Evolutionary conservation across 2,113 vertebrate species (phyloP).

Genomic region (Nothoprocta pentlandii): DNA sequence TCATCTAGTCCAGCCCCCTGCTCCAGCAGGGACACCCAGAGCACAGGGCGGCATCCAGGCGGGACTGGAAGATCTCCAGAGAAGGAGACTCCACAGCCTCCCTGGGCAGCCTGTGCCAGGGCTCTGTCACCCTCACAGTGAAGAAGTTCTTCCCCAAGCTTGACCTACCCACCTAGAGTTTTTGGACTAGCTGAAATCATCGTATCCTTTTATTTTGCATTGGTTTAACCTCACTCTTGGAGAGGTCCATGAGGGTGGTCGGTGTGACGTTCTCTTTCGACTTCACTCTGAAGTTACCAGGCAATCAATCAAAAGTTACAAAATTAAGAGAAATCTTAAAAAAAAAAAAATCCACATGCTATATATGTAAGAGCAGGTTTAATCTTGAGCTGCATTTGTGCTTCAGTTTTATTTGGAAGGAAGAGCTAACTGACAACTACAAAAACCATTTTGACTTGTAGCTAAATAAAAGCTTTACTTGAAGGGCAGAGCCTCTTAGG

Average conservation of each 20-base stretch:
- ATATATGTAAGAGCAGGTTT: background rate
- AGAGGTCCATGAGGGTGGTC: background rate
- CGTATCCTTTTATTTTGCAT: background rate
- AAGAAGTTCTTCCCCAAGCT: background rate
- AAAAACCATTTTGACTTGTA: background rate
- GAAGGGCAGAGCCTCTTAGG: background rate
- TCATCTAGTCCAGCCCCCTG: no score
- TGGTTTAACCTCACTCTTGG: background rate
- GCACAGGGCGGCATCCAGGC: no score
- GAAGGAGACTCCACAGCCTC: no score
- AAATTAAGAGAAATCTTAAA: slow-evolving; percentile 40
- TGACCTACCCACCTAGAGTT: accelerated
- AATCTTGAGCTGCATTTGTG: background rate
- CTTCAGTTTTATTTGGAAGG: background rate
- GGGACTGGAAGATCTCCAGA: no score
- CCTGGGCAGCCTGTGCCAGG: no score
- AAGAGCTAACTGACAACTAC: background rate
- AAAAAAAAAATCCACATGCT: background rate
- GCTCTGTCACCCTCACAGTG: no score
- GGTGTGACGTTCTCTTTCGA: background rate
- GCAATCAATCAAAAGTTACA: background rate
- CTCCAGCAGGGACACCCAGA: no score
- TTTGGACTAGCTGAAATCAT: accelerated
- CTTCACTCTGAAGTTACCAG: slow-evolving; percentile 6
- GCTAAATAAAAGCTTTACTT: background rate